Conservation (phyloP, 2,113 vertebrate genomes). For the Sceloporus tristichus region DNA sequence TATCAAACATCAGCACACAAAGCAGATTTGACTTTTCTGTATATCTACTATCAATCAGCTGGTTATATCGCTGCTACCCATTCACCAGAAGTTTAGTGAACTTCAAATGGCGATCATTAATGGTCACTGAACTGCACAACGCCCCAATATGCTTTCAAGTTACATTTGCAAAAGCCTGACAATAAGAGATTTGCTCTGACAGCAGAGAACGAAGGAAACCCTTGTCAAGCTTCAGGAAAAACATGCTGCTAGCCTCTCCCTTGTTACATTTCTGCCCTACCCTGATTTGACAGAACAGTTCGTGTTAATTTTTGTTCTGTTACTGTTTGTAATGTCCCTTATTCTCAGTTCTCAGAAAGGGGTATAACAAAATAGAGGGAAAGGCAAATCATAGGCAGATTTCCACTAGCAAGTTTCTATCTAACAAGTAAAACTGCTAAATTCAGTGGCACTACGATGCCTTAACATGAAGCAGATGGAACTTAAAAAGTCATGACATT, state of each 20-base stretch:
- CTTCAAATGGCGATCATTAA: constrained; percentile 83
- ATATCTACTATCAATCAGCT: constrained; percentile 66
- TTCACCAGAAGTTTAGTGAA: constrained; percentile 83
- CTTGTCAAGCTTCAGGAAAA: constrained; percentile 66
- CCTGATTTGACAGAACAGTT: constrained; percentile 67
- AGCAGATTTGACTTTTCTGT: constrained; percentile 40
- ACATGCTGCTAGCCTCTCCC: constrained; percentile 64
- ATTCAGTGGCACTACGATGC: not conserved
- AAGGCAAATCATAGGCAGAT: constrained; percentile 61
- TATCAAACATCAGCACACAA: constrained; percentile 41
- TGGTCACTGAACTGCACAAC: constrained; percentile 81
- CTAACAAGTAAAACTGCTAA: constrained; percentile 36
- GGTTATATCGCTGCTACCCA: constrained; percentile 72
- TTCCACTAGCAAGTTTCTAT: constrained; percentile 22
- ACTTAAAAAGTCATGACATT: not conserved
- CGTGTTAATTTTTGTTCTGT: constrained; percentile 70
- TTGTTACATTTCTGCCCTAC: constrained; percentile 68
- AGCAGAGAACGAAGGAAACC: constrained; percentile 72
- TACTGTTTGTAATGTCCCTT: constrained; percentile 55
- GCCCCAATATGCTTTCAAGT: constrained; percentile 80
- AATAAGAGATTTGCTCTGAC: constrained; percentile 81
- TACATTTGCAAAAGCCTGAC: constrained; percentile 79
- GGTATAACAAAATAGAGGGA: constrained; percentile 64
- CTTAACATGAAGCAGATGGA: not conserved
- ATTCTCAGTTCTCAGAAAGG: constrained; percentile 58